Base-by-base conservation (phyloP, 1,140 invertebrate genomes). In the Scaptodrosophila lebanonensis region DNA sequence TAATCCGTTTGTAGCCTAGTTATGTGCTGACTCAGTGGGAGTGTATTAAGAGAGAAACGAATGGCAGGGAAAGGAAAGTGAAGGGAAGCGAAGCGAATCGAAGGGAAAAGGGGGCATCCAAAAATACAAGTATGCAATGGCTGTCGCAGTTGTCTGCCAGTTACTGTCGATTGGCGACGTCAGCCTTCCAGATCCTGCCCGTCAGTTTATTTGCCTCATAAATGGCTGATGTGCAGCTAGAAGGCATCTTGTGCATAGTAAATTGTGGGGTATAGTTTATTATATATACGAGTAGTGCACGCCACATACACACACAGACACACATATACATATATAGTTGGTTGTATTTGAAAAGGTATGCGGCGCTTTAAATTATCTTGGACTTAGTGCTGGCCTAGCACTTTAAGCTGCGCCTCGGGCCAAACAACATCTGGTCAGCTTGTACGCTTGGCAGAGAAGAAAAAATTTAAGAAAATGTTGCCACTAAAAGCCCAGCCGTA, bases 1-100 rank as follows among this genome's bases (percentile, higher is more conserved):
- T 79, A 79, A 79, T 79, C 73, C 73, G 73, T 79, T 79, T 73
- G 75, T 69, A 82, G 73, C 73, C 73, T 79, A 82, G 75, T 59
- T 61, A 52, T 38, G 27, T 82, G 73, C 73, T 82, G 73, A 79
- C 68, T 79, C 75, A 69, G 69, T 69, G 56, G 39, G 64, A 50
- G 53, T 63, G 53, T 56, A 59, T 60, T 43, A 27, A 48, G 42
- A 22, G 27, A 32, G 6, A 18, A 15, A 4, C 22, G 18, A 13
- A 50, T 35, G 29, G 22, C 38, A 33, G 15, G 11, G 33, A n/a
- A 40, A 48, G 16, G n/a, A 20, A 13, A 47, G 3, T 8, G 22
- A 25, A 8, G 22, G 22, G n/a, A n/a, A n/a, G n/a, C n/a, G n/a
- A n/a, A n/a, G n/a, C n/a, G n/a, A n/a, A n/a, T n/a, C n/a, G n/a